These are phyloP conservation scores for Drosophila sordidapex DNA, from an alignment of 2,888 invertebrate species.

Conservation along the genomic window DNA sequence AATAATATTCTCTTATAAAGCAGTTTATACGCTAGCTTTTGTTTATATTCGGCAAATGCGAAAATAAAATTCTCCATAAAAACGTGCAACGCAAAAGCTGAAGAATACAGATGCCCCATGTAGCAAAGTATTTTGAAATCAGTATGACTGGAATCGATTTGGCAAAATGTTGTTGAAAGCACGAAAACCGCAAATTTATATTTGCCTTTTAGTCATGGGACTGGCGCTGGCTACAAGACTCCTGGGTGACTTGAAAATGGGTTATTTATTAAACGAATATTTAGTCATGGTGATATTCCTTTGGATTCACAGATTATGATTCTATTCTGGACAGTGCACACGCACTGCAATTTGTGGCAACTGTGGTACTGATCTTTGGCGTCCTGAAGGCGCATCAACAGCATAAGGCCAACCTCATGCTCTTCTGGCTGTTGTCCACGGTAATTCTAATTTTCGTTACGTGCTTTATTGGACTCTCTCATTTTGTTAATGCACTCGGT, in stretches of 20 bases:
- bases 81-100: not conserved
- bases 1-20: not conserved
- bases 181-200: conserved; percentile 7
- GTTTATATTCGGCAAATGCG: not conserved
- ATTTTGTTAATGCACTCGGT: not conserved
- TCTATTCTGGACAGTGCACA: not conserved
- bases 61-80: not conserved
- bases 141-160: conserved; percentile 11
- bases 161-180: conserved; percentile 14
- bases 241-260: not conserved
- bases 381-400: conserved; percentile 12
- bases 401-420: conserved; percentile 8
- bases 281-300: not conserved
- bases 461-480: not conserved
- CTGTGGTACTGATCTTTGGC: conserved; percentile 14
- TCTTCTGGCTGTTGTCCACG: conserved; percentile 20
- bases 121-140: not conserved
- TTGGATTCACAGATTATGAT: not conserved
- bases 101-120: not conserved
- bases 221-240: not conserved
- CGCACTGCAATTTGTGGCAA: conserved; percentile 4
- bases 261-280: not conserved
- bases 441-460: not conserved
- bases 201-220: conserved; percentile 15
- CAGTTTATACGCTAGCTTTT: not conserved